Evolutionary conservation across 2,797 vertebrate species (phyloP), one percentile per base, ranked within the genome.

Genomic region (Jordanella pulchra): DNA sequence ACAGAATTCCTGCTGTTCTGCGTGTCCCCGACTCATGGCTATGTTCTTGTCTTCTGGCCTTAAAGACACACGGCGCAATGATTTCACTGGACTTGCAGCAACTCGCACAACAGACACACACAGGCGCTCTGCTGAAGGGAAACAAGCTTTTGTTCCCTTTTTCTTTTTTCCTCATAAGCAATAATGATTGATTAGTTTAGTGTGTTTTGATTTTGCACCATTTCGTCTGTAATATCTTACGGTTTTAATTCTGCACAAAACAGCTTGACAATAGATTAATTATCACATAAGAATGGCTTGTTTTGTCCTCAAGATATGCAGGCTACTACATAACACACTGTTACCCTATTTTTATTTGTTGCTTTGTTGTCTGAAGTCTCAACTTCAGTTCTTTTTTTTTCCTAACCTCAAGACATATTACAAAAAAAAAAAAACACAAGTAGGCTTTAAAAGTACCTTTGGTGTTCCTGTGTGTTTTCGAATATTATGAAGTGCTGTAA

Each of bases 401-500:
- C 74, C 84, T 88, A 81, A 93, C 94, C 93, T 89, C 80, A 73
- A 94, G 93, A 91, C 91, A 94, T 89, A 83, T 91, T 83, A 89
- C 76, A 87, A 83, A 82, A 76, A 67, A 84, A 78, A 86, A 69
- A 86, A 47, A 85, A 82, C 28, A 88, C 86, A 81, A 88, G 67
- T 77, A 71, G 82, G 91, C 89, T 88, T 90, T 88, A 89, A 92
- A 91, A 92, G 89, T 92, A 94, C 93, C 94, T 94, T 94, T 94
- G 92, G 92, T 93, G 92, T 92, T 92, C 88, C 86, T 93, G 93
- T 94, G 92, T 95, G 93, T 95, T 94, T 94, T 92, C 82, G 84
- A 93, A 92, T 93, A 92, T 93, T 94, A 92, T 93, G 92, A 94
- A 94, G 92, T 93, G 88, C 86, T 84, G 83, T 95, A 95, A 95